Percentiles rank a stretch among this genome's conserved stretches.
phyloP scores from a whole-genome alignment of 1,140 invertebrate genomes.

The Rhopalosiphum padi region DNA sequence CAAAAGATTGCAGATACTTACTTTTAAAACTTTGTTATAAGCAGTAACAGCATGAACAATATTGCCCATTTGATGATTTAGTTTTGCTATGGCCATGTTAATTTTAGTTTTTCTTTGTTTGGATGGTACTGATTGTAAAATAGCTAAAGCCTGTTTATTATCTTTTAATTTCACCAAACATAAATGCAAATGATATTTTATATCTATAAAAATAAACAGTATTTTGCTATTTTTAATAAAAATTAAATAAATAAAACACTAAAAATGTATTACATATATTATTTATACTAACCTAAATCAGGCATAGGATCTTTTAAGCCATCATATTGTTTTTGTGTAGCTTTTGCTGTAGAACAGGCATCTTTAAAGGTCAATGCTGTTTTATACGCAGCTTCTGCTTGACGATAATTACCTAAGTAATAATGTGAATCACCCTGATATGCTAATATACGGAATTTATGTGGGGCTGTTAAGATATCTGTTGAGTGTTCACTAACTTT shows the following conservation, averaged over 20 bases:
- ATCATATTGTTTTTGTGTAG: conserved; percentile 65
- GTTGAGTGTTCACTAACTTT: conserved; percentile 72
- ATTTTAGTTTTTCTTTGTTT: conserved; percentile 74
- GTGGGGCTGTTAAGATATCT: conserved; percentile 67
- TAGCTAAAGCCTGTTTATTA: conserved; percentile 69
- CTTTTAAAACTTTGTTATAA: conserved; percentile 78
- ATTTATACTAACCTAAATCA: conserved; percentile 63
- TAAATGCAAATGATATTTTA: conserved; percentile 79
- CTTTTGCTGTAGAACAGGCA: conserved; percentile 71
- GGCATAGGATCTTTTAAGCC: conserved; percentile 66
- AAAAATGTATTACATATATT: too few species aligned
- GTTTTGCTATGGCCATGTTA: conserved; percentile 76
- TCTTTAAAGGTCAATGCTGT: conserved; percentile 75
- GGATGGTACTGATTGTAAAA: conserved; percentile 74
- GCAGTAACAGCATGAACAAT: conserved; percentile 75
- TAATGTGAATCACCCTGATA: conserved; percentile 75
- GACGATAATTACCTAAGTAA: conserved; percentile 71
- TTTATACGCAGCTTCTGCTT: conserved; percentile 74
- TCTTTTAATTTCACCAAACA: conserved; percentile 75
- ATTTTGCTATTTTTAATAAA: neutral
- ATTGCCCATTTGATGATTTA: conserved; percentile 76
- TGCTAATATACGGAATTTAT: conserved; percentile 72
- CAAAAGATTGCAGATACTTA: conserved; percentile 55
- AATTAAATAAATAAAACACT: too few species aligned
- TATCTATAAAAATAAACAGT: conserved; percentile 66